Base-by-base conservation (phyloP, 2,797 vertebrate species). In the Hoplostethus mediterraneus region DNA sequence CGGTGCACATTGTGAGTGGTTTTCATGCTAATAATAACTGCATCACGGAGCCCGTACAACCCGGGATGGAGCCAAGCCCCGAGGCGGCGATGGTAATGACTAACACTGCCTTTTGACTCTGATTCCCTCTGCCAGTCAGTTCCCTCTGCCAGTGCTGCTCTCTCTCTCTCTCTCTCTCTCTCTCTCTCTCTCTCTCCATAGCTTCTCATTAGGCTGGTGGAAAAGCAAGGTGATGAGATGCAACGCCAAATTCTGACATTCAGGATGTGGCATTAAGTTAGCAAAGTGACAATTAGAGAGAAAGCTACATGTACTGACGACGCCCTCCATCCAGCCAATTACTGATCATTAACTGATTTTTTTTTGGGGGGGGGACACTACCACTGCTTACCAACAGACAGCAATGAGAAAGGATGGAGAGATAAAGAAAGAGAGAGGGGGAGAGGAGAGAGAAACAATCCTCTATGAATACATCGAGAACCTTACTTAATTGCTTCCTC, bases 401-500 rank as follows among this genome's bases (percentile, higher is more conserved):
- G 12, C 48, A 52, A 45, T 3, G n/a, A 55, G 51, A 25, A 70
- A 5, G 13, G 62, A 52, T 11, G 16, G 17, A 47, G 33, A 51
- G 44, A 72, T 28, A 79, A 64, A 58, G 51, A 28, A 61, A 49
- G 67, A 62, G 56, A 70, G 75, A 77, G 61, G 71, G 54, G 66
- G 48, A 53, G 53, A 33, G 49, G 68, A 60, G 58, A 73, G 69
- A 79, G 77, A 79, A 78, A 73, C 63, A 67, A 78, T 84, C 70
- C 55, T 82, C 73, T 75, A 83, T 82, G 78, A 91, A 89, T 89
- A 86, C 84, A 87, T 77, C 66, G 75, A 82, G 81, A 85, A 67
- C 73, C 77, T 82, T 87, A 74, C 83, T 90, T 93, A 92, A 93
- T 93, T 92, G 90, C 85, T 85, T 91, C 89, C 90, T 87, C 61